phyloP scores from a whole-genome alignment of 53 echinoderm and acorn worm species.

The Stichopus horrens region DNA sequence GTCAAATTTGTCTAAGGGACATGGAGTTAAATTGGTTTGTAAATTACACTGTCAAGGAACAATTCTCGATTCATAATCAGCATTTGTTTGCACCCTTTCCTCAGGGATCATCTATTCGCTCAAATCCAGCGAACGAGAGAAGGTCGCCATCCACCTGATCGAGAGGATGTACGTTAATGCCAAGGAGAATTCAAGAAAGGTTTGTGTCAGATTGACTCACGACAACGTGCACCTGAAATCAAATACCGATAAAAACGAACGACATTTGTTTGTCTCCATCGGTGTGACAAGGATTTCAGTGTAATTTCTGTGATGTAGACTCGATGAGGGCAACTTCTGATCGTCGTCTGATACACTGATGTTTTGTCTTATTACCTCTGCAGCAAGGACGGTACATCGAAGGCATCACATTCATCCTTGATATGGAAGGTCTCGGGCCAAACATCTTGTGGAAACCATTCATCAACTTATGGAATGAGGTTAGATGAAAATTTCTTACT shows the following conservation, averaged over 20 bases:
- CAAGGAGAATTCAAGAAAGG: constrained; percentile 40
- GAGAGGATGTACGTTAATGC: constrained; percentile 21
- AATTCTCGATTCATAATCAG: no score
- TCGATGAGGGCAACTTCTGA: not conserved
- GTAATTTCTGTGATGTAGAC: no score
- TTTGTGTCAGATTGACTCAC: not conserved
- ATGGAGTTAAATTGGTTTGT: no score
- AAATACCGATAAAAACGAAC: no score
- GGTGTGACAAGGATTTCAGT: no score
- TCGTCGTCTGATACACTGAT: not conserved
- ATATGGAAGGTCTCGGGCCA: constrained; percentile 68
- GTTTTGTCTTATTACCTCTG: not conserved
- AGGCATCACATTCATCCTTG: constrained; percentile 66
- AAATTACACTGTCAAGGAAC: no score
- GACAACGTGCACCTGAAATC: no score
- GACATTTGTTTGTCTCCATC: no score
- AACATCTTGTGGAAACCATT: constrained; percentile 82
- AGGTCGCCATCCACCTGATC: not conserved
- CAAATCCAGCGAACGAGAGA: constrained; percentile 29
- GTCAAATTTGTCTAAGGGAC: not conserved
- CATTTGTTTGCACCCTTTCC: not conserved
- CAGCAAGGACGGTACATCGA: constrained; percentile 78
- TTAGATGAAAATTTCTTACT: not conserved
- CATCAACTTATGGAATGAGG: constrained; percentile 58
- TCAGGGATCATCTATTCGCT: constrained; percentile 19